These are phyloP conservation scores for Apostichopus parvimensis DNA, from an alignment of 35 echinoderm and acorn worm genomes.

Conservation along the genomic window DNA sequence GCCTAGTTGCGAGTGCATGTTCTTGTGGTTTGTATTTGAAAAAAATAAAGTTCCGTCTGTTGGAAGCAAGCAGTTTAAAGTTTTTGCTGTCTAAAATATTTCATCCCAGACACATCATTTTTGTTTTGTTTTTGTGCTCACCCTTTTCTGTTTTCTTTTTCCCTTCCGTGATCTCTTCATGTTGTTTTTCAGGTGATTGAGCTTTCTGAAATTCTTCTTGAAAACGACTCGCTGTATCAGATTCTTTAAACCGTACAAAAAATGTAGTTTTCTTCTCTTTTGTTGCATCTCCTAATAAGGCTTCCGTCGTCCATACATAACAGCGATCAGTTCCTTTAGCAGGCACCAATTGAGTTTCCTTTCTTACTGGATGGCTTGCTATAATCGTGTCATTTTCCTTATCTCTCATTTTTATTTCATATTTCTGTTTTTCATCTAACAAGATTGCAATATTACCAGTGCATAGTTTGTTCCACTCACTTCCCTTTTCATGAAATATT, in stretches of 20 bases:
- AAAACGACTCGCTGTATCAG: background rate
- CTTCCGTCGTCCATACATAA: background rate
- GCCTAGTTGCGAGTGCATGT: too few species aligned
- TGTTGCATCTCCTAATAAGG: background rate
- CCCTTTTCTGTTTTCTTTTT: background rate
- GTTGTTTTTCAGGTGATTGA: background rate
- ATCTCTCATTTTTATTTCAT: background rate
- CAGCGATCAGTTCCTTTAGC: background rate
- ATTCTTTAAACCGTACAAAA: background rate
- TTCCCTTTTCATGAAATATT: background rate
- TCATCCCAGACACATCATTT: too few species aligned
- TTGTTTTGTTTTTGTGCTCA: background rate
- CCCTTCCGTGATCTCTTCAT: background rate
- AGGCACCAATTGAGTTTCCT: background rate
- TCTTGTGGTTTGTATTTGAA: too few species aligned
- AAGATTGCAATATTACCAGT: background rate
- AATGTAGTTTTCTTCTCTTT: background rate
- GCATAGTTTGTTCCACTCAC: background rate
- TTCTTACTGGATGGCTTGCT: background rate
- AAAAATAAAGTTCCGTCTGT: too few species aligned
- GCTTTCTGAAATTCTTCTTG: slow-evolving; percentile 22
- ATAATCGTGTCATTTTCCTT: background rate
- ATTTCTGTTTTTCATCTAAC: background rate
- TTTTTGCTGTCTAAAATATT: too few species aligned
- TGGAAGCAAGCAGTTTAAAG: too few species aligned